A percentile compares a stretch with the other conserved stretches of the same genome.
Conservation (phyloP, 2,113 vertebrate species). For the Merops nubicus region DNA sequence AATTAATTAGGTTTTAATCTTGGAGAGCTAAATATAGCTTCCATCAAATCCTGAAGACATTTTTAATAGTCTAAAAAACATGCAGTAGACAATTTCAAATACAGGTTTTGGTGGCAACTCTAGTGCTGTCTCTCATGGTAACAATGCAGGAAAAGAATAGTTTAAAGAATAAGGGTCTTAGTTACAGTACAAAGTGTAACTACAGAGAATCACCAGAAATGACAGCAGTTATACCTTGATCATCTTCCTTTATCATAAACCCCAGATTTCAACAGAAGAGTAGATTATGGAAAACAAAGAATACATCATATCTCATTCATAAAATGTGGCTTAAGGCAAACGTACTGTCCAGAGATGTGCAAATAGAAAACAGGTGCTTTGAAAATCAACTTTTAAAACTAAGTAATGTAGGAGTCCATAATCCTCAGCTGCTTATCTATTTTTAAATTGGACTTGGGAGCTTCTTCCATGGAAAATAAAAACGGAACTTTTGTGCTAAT, state of each 20-base stretch:
- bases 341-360: background rate
- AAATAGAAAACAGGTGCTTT: background rate
- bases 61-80: background rate
- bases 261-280: background rate
- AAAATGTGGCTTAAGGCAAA: background rate
- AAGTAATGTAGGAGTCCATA: background rate
- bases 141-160: background rate
- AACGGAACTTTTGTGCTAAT: background rate
- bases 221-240: background rate
- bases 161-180: background rate
- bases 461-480: background rate
- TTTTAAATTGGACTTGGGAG: background rate
- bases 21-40: slow-evolving; percentile 26
- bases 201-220: background rate
- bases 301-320: background rate
- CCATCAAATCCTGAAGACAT: background rate
- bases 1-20: slow-evolving; percentile 49
- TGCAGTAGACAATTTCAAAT: background rate
- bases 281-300: background rate
- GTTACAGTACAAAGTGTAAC: background rate
- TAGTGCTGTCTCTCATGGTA: background rate
- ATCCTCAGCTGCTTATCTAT: background rate
- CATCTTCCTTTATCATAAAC: background rate
- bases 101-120: background rate
- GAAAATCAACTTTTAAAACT: background rate